Evolutionary conservation across 2,113 vertebrate genomes (phyloP), one percentile per base, ranked within the genome.

Genomic region (Lagopus leucura): DNA sequence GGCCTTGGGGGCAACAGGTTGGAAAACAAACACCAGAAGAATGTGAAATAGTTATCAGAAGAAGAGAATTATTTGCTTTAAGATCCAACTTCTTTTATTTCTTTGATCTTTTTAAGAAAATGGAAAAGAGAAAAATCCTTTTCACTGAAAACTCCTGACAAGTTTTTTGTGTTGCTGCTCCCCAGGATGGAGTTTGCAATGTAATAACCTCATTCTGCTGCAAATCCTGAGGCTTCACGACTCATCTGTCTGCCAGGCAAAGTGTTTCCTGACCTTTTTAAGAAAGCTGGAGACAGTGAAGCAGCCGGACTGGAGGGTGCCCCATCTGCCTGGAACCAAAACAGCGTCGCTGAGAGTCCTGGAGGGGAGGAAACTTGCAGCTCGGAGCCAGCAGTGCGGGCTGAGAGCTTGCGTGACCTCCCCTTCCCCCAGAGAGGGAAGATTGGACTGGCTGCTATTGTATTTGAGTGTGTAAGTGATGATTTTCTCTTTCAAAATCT

Each of bases 191-290:
- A 52, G 55, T 57, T 88, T 1, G 14, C 64, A 36, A 22, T 86
- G 91, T 83, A 93, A 94, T 32, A 83, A 75, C 50, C 47, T 86
- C 85, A 54, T 86, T 92, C 45, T 10, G 24, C 43, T 78, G 43
- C 92, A 74, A 64, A 80, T 73, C 76, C 82, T 65, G 89, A 94
- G 91, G 91, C 93, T 90, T 72, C 0, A 0, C 0, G n/a, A 74
- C 95, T 96, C 93, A 52, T 88, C 85, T 61, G 43, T 80, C 69
- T 94, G 89, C 93, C 94, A 95, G 89, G 82, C 61, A 45, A 52
- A 92, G 85, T 38, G 24, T 96, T 96, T 94, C 82, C 92, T 95
- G 93, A 95, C 94, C 94, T 96, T 96, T 89, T 91, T 91, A 89
- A 96, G 87, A 70, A 86, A 96, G 94, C 77, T 36, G 18, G 78